A percentile compares a stretch with the other conserved stretches of the same genome.
These are phyloP conservation scores for Cerastoderma edule DNA, from an alignment of 2,888 invertebrate species.

Conservation along the genomic window DNA sequence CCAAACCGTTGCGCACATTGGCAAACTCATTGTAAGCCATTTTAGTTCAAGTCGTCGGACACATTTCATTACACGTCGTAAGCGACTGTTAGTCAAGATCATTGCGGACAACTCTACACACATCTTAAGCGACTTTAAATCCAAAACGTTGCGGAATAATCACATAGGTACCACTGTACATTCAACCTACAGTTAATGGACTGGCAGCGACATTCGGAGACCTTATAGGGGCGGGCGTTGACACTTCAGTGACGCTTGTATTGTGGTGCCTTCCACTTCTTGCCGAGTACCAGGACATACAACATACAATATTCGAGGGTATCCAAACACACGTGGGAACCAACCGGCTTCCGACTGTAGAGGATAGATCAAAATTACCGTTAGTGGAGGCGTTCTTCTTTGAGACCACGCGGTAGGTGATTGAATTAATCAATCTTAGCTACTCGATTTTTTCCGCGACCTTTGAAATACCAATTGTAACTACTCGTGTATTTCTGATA, in stretches of 20 bases:
- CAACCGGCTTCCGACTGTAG: slow-evolving; percentile 49
- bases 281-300: slow-evolving; percentile 89
- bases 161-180: background rate
- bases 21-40: too few species aligned
- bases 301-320: slow-evolving; percentile 53
- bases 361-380: slow-evolving; percentile 54
- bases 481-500: too few species aligned
- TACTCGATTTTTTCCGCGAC: too few species aligned
- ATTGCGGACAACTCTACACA: too few species aligned
- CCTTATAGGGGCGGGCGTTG: slow-evolving; percentile 81
- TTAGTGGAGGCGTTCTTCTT: slow-evolving; percentile 73
- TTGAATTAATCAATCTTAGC: too few species aligned
- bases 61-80: too few species aligned
- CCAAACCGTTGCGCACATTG: too few species aligned
- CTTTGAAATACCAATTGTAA: too few species aligned
- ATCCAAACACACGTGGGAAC: slow-evolving; percentile 78
- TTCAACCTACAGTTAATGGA: slow-evolving; percentile 40
- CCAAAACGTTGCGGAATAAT: too few species aligned
- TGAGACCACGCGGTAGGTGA: slow-evolving; percentile 72
- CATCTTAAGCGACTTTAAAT: too few species aligned
- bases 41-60: too few species aligned
- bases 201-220: slow-evolving; percentile 49
- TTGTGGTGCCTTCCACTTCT: slow-evolving; percentile 92
- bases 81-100: too few species aligned
- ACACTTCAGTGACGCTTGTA: slow-evolving; percentile 92